Evolutionary conservation across 2,797 vertebrate genomes (phyloP), one percentile per base, ranked within the genome.

Genomic region (Xerus rutilus): DNA sequence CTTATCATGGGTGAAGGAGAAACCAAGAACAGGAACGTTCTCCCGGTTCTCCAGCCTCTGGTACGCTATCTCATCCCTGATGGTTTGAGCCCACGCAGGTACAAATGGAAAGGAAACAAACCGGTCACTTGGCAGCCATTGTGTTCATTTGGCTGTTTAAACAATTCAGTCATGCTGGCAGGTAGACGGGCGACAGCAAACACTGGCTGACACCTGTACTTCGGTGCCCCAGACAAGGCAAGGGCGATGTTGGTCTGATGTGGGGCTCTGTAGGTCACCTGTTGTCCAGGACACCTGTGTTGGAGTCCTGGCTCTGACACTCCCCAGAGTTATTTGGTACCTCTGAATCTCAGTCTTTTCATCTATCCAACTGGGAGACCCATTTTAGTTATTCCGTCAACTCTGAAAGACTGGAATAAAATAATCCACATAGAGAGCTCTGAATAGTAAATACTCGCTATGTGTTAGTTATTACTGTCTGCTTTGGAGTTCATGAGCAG

Each of bases 141-240:
- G 84, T 8, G 59, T 52, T 79, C 3, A 32, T 54, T 43, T 69
- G 76, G 64, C 7, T 96, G 67, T 92, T 93, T 91, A 70, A 96
- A 95, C 89, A 90, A 52, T 47, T 3, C 52, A 35, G 9, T 77
- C 78, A 57, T 21, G 69, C 17, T 0, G 62, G 15, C 25, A 64
- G 59, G 25, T 12, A 39, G 32, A 52, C 78, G 39, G 62, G 39
- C 30, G 86, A 81, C 2, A 21, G 89, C 78, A 91, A 86, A 89
- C 70, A 70, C 28, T 39, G 23, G 86, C 89, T 69, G 91, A 69
- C 59, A 69, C 13, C 45, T 7, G 74, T 23, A 64, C 67, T 49
- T 62, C 18, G n/a, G 62, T 32, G 43, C 54, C 69, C 72, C 0
- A 3, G 73, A 10, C 35, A 4, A 85, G 52, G 23, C 73, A 25